A percentile compares a stretch with the other conserved stretches of the same genome.
Evolutionary conservation across 2,113 vertebrate species (phyloP).

Genomic region (Delphinapterus leucas): DNA sequence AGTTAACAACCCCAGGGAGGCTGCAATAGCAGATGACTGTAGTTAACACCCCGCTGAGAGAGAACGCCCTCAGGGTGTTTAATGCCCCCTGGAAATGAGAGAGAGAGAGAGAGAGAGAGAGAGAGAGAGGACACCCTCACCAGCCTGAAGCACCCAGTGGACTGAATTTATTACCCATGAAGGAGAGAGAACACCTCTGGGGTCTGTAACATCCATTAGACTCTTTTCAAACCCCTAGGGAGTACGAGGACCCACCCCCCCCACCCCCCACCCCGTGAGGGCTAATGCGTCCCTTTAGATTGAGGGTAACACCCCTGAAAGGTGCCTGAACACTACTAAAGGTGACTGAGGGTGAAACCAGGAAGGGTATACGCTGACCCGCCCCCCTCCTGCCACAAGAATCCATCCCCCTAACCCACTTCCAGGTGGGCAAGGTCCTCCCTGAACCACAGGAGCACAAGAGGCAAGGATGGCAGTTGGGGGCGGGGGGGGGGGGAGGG

Average conservation of each 20-base stretch:
- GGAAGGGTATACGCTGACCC: not conserved
- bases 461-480: not conserved
- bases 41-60: constrained; percentile 52
- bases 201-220: not conserved
- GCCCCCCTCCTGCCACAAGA: not conserved
- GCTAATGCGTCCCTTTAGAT: not conserved
- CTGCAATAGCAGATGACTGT: not conserved
- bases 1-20: constrained; percentile 55
- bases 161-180: constrained; percentile 10
- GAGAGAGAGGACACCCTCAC: not conserved
- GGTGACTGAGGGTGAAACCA: not conserved
- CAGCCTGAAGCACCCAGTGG: not conserved
- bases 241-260: not conserved
- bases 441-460: not conserved
- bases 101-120: not conserved
- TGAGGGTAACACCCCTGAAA: not conserved
- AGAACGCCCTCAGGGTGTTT: constrained; percentile 15
- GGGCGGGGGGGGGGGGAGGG: too few relatives aligned
- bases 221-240: not conserved
- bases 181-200: not conserved
- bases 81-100: not conserved
- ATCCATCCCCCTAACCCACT: not conserved
- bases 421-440: not conserved
- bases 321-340: not conserved
- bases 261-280: too few relatives aligned